These are phyloP conservation scores for Radopholus similis DNA, from an alignment of 1,140 invertebrate species.

Conservation along the genomic window DNA sequence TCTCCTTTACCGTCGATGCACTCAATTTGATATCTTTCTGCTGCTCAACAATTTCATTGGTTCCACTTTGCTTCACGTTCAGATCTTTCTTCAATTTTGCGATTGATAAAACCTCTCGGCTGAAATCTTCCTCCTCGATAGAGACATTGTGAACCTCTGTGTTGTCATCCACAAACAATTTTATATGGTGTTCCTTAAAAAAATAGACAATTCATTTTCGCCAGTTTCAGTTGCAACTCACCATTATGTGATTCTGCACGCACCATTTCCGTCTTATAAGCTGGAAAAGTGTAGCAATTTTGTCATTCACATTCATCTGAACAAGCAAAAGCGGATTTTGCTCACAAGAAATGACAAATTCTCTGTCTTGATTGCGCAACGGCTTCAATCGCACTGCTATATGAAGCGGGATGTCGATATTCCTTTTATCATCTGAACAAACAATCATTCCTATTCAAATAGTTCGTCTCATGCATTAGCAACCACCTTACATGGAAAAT, in stretches of 20 bases:
- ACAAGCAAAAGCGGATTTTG: slow-evolving; percentile 42
- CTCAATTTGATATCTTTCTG: not conserved
- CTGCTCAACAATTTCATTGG: not conserved
- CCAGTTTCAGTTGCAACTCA: not conserved
- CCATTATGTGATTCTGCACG: too few relatives aligned
- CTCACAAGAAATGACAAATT: slow-evolving; percentile 43
- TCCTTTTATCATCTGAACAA: slow-evolving; percentile 38
- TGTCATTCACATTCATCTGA: slow-evolving; percentile 37
- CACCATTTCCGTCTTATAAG: slow-evolving; percentile 36
- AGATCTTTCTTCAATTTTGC: slow-evolving; percentile 20
- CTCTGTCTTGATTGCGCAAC: slow-evolving; percentile 26
- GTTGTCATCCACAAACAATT: not conserved
- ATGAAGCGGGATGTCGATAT: slow-evolving; percentile 27
- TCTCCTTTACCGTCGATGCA: slow-evolving; percentile 4
- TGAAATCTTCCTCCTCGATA: slow-evolving; percentile 11
- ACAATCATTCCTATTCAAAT: not conserved
- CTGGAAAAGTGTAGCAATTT: slow-evolving; percentile 31
- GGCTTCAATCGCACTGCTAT: slow-evolving; percentile 32
- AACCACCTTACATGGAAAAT: slow-evolving; percentile 33
- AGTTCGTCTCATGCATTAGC: too few relatives aligned
- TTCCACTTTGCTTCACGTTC: not conserved
- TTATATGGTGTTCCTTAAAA: not conserved
- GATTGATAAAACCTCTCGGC: slow-evolving; percentile 6
- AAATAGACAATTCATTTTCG: not conserved
- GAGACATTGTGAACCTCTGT: slow-evolving; percentile 13